Conservation (phyloP, 1,140 invertebrate species). For the Dendrolimus punctatus region DNA sequence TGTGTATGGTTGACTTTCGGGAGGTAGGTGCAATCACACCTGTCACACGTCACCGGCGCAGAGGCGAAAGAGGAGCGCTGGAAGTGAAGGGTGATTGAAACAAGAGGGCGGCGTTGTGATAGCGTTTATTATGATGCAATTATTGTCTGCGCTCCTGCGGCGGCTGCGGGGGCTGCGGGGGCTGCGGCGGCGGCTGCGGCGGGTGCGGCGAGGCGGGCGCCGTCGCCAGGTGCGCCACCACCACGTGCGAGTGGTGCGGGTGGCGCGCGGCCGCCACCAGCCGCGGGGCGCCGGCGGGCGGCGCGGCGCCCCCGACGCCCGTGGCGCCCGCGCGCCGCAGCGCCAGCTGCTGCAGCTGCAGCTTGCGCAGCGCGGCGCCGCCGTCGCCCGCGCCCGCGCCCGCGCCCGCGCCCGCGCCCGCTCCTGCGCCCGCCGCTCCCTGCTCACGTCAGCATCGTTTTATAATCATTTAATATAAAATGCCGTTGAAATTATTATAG, state of each 20-base stretch:
- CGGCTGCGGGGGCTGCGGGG: background rate
- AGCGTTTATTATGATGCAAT: background rate
- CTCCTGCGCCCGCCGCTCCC: conserved; percentile 13
- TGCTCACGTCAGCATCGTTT: no score
- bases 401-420: no score
- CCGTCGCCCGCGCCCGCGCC: conserved; percentile 15
- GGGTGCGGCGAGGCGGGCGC: conserved; percentile 9
- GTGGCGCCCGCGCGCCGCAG: conserved; percentile 25
- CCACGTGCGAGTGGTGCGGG: conserved; percentile 17
- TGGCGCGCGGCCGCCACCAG: conserved; percentile 12
- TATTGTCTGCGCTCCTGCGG: background rate
- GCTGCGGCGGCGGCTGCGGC: conserved; percentile 5
- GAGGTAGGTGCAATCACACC: no score
- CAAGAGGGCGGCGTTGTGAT: no score
- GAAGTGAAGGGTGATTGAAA: no score
- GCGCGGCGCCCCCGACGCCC: conserved; percentile 14
- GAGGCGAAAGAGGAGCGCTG: no score
- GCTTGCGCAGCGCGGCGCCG: conserved; percentile 33
- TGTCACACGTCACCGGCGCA: conserved; percentile 13
- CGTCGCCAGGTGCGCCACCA: conserved; percentile 18
- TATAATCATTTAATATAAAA: no score
- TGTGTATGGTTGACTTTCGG: no score
- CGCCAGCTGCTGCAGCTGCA: conserved; percentile 46
- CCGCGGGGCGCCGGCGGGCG: conserved; percentile 10
- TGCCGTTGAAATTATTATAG: no score